phyloP scores from a whole-genome alignment of 2,113 vertebrate species.

The Saccopteryx bilineata region DNA sequence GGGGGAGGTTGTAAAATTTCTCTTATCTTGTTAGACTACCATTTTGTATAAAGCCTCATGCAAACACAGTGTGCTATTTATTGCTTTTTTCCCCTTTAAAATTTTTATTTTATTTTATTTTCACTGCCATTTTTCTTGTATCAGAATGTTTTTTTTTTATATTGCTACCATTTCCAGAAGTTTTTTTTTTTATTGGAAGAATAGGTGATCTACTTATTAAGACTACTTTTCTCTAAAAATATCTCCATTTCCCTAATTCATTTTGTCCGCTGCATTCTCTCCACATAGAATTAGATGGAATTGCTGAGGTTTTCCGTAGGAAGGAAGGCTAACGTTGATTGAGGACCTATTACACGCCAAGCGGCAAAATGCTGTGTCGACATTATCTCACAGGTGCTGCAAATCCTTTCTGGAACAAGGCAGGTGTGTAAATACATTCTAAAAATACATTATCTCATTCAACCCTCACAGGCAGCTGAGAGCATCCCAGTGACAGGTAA shows the following conservation, averaged over 20 bases:
- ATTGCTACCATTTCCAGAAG: slow-evolving; percentile 25
- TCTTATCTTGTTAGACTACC: neutral
- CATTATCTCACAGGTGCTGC: neutral
- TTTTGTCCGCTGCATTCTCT: neutral
- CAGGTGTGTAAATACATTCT: neutral
- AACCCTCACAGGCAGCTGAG: neutral
- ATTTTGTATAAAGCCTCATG: neutral
- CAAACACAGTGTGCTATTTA: neutral
- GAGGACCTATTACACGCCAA: neutral
- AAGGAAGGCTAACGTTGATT: neutral
- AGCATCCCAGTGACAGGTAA: neutral
- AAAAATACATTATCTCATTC: neutral
- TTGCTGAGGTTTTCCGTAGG: neutral
- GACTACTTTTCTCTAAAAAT: slow-evolving; percentile 59
- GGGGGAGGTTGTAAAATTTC: neutral
- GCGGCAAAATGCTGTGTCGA: neutral
- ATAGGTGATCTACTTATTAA: slow-evolving; percentile 62
- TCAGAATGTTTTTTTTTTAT: slow-evolving; percentile 48
- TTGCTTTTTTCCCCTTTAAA: neutral
- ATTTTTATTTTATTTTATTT: neutral
- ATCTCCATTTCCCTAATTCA: neutral
- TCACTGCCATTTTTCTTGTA: neutral
- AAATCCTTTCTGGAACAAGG: slow-evolving; percentile 13
- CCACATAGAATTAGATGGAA: neutral
- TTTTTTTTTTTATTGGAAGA: slow-evolving; percentile 50